Evolutionary conservation across 2,888 invertebrate species (phyloP).

Genomic region (Nezara viridula): DNA sequence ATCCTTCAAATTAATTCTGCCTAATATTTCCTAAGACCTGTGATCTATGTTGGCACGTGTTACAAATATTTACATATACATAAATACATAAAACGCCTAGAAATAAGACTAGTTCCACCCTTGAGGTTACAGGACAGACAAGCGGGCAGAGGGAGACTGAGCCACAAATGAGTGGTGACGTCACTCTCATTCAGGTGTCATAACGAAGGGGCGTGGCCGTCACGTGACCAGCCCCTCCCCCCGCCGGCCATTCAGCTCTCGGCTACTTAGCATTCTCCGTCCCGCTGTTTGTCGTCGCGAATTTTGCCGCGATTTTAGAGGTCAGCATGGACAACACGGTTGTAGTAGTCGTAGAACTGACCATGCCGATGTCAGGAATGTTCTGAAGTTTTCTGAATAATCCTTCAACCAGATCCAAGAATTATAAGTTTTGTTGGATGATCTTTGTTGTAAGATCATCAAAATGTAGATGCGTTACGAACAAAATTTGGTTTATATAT

Average conservation of each 20-base stretch:
- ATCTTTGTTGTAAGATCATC: not conserved
- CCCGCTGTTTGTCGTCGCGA: not conserved
- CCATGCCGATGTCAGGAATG: not conserved
- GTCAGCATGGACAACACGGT: not conserved
- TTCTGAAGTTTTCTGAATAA: not conserved
- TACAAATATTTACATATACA: not conserved
- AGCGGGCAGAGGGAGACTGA: not conserved
- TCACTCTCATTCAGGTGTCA: conserved; percentile 58
- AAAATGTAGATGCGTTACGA: not conserved
- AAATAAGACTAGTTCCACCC: not conserved
- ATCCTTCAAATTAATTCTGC: not conserved
- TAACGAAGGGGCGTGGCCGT: conserved; percentile 59
- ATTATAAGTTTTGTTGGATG: not conserved
- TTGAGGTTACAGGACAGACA: conserved; percentile 4
- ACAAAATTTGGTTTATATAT: too few species aligned
- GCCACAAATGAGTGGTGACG: conserved; percentile 47
- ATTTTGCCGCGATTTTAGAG: conserved; percentile 25
- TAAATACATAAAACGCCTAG: not conserved
- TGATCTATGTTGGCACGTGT: too few species aligned
- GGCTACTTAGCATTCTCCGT: conserved; percentile 37
- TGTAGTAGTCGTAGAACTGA: not conserved
- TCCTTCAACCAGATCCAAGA: not conserved
- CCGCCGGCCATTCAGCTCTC: conserved; percentile 48
- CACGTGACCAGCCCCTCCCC: conserved; percentile 52
- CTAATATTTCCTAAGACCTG: not conserved